Base-by-base conservation (phyloP, 2,113 vertebrate species). In the Nerophis lumbriciformis region DNA sequence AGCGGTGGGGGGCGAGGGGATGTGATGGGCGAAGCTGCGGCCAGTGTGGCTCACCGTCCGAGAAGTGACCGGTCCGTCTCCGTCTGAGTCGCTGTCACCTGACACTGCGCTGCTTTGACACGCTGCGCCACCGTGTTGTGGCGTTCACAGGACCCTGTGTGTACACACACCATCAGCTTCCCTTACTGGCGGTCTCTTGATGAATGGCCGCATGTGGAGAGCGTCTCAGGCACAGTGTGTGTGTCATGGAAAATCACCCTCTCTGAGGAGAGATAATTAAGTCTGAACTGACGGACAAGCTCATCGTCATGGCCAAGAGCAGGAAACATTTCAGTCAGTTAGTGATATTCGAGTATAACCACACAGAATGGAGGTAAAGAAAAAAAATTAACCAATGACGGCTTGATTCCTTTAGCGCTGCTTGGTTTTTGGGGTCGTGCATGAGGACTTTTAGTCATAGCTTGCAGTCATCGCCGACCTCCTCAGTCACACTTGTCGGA, bases 61-160 rank as follows among this genome's bases (percentile, higher is more conserved):
- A 89, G 92, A 92, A 92, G 85, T 94, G 92, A 94, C 91, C 92
- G 92, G 93, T 93, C 88, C 90, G 91, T 90, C 90, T 84, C 88
- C 91, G 89, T 90, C 90, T 87, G 87, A 87, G 88, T 81, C 72
- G 78, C 87, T 76, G 92, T 92, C 93, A 92, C 71, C 88, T 93
- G 92, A 93, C 82, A 75, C 89, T 81, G 65, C 88, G 82, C 79
- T 71, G 84, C 92, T 90, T 90, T 94, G 94, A 97, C 94, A 87
- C 91, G 91, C 90, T 85, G 90, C 78, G 87, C 92, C 93, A 90
- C 91, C 92, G 93, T 85, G 86, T 87, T 90, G 90, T 92, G 74
- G 82, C 68, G 82, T 85, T 88, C 77, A 48, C 88, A 89, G 85
- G 86, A 87, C 85, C 70, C 59, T 53, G 54, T 35, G 91, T 89